Conservation (phyloP, 35 echinoderm and acorn worm genomes). For the Lytechinus variegatus region DNA sequence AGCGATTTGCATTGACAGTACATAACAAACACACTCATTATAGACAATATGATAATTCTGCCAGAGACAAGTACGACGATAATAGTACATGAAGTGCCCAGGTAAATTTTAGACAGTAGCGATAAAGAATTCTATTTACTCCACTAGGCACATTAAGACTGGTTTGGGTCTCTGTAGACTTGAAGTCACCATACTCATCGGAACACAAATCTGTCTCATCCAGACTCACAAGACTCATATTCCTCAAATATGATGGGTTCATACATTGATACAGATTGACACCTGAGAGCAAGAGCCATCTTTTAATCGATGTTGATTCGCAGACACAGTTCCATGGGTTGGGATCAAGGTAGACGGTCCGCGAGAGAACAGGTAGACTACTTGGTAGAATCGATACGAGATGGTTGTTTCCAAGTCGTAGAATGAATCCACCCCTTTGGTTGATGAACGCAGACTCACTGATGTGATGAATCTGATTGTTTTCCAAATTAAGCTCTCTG, state of each 20-base stretch:
- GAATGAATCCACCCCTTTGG: background rate
- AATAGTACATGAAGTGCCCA: no score
- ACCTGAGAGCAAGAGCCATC: background rate
- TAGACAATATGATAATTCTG: no score
- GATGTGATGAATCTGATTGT: background rate
- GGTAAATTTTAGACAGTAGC: no score
- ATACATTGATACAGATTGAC: background rate
- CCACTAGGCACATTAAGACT: no score
- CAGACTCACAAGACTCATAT: background rate
- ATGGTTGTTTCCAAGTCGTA: background rate
- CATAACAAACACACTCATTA: no score
- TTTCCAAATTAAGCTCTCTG: background rate
- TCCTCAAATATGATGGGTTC: background rate
- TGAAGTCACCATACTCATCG: no score
- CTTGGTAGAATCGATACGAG: background rate
- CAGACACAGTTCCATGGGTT: background rate
- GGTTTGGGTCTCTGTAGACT: no score
- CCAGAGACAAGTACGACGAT: no score
- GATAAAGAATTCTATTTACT: no score
- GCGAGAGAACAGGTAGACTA: background rate
- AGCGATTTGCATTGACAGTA: no score
- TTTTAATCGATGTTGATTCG: background rate
- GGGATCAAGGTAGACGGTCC: background rate
- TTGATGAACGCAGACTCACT: background rate
- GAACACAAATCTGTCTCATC: background rate